Percentiles rank a stretch among this genome's conserved stretches.
These are phyloP conservation scores for Setipinna tenuifilis DNA, from an alignment of 2,797 vertebrate genomes.

Conservation along the genomic window DNA sequence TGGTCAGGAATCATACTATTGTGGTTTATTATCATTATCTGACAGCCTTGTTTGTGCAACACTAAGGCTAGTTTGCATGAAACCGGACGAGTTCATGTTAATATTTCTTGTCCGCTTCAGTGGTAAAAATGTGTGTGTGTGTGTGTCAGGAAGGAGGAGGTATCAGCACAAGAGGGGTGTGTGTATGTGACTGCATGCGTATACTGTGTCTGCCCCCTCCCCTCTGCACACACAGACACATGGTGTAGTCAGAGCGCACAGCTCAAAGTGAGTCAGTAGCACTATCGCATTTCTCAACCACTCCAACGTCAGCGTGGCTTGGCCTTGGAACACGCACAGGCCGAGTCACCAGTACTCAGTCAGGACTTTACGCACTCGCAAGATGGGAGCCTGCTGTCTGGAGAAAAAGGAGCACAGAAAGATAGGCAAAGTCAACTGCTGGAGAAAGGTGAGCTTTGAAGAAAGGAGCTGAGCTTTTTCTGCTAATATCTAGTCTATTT, in stretches of 20 bases:
- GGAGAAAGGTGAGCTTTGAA: constrained; percentile 74
- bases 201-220: not conserved
- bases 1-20: not conserved
- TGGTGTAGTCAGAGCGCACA: constrained; percentile 60
- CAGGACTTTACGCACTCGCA: constrained; percentile 58
- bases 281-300: constrained; percentile 58
- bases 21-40: not conserved
- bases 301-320: constrained; percentile 58
- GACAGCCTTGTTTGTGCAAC: not conserved
- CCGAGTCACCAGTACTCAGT: constrained; percentile 32
- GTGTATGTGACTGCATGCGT: constrained; percentile 24
- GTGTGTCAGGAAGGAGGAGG: constrained; percentile 54
- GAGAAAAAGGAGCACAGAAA: constrained; percentile 78
- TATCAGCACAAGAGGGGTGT: constrained; percentile 44
- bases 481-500: no score
- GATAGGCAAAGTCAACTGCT: constrained; percentile 75
- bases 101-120: not conserved
- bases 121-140: not conserved
- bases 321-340: constrained; percentile 51
- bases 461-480: no score
- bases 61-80: not conserved
- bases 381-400: constrained; percentile 82
- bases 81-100: not conserved
- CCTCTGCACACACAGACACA: constrained; percentile 43
- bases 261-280: constrained; percentile 52